Evolutionary conservation across 2,888 invertebrate genomes (phyloP).

Genomic region (Falcaria lacertinaria): DNA sequence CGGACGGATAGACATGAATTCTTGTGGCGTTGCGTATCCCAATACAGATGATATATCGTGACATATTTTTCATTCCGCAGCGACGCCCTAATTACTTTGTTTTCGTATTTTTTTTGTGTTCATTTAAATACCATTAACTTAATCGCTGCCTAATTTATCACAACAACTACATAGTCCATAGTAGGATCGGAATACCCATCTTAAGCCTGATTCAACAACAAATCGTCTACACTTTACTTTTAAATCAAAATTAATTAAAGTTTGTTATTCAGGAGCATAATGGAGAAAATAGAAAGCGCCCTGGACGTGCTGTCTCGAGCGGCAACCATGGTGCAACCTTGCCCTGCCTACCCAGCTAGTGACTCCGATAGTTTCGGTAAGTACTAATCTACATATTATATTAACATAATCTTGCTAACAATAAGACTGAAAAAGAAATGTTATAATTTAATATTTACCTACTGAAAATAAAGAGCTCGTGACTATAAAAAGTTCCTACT

Average conservation of each 20-base stretch:
- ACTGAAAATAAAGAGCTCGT: too few relatives aligned
- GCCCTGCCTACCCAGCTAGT: constrained; percentile 72
- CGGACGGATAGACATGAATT: constrained; percentile 46
- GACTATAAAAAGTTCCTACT: too few relatives aligned
- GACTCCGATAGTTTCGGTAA: constrained; percentile 78
- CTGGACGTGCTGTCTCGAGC: constrained; percentile 92
- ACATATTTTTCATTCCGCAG: background rate
- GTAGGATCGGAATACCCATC: too few relatives aligned
- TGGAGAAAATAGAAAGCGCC: constrained; percentile 90
- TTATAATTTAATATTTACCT: too few relatives aligned
- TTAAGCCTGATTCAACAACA: too few relatives aligned
- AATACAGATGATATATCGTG: background rate
- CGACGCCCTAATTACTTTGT: background rate
- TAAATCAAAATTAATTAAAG: constrained; percentile 10
- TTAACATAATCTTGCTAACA: too few relatives aligned
- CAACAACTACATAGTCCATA: too few relatives aligned
- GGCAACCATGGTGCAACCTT: constrained; percentile 93
- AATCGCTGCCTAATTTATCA: background rate
- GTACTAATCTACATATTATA: too few relatives aligned
- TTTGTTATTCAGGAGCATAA: constrained; percentile 46
- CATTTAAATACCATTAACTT: background rate
- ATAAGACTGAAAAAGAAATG: too few relatives aligned
- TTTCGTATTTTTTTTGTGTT: background rate
- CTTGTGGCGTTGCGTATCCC: constrained; percentile 16
- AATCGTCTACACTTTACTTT: background rate